Conservation (phyloP, 2,113 vertebrate species). For the Micromys minutus region DNA sequence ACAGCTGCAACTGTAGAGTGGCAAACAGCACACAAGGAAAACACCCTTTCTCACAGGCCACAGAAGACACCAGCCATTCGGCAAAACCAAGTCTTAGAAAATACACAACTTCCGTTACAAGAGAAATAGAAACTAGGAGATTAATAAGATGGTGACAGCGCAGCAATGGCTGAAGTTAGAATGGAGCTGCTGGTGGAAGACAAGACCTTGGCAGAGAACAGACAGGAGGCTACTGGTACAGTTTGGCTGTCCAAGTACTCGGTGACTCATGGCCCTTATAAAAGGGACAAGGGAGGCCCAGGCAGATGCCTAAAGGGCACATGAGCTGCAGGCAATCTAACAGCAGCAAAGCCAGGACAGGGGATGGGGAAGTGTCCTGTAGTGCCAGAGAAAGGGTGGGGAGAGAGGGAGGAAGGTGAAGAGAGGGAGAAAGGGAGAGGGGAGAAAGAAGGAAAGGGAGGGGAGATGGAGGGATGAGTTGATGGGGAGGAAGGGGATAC, state of each 20-base stretch:
- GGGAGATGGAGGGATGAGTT: background rate
- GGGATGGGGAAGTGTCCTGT: background rate
- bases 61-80: background rate
- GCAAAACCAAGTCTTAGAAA: background rate
- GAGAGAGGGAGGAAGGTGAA: no score
- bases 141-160: no score
- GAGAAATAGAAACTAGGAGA: background rate
- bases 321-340: background rate
- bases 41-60: background rate
- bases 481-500: background rate
- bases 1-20: background rate
- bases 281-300: background rate
- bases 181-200: no score
- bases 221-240: background rate
- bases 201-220: background rate
- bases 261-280: background rate
- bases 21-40: background rate
- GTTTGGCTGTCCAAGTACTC: background rate
- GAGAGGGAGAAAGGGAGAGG: no score
- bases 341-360: background rate
- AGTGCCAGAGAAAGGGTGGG: background rate
- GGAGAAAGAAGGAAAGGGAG: no score
- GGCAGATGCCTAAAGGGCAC: background rate
- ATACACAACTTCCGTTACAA: background rate
- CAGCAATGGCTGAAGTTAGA: background rate